Evolutionary conservation across 2,113 vertebrate species (phyloP).

Genomic region (Anser cygnoides): DNA sequence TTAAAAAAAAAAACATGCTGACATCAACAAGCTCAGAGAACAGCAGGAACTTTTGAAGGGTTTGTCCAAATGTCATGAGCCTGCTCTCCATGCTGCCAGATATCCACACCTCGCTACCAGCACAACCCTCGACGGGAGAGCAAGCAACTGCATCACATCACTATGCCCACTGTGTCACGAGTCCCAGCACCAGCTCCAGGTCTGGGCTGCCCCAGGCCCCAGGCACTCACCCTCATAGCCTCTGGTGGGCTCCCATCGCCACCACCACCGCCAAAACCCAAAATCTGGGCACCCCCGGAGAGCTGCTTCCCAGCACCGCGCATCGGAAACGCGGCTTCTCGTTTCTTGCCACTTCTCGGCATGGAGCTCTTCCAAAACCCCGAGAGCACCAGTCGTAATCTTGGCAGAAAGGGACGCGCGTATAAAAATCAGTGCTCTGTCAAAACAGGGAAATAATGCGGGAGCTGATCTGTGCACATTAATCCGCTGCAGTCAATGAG

Average conservation of each 20-base stretch:
- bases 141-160: neutral
- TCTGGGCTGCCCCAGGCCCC: rapidly evolving
- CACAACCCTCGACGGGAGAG: neutral
- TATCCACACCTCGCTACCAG: neutral
- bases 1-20: neutral
- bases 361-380: constrained; percentile 44
- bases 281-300: rapidly evolving
- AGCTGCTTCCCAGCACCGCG: neutral
- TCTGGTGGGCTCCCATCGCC: neutral
- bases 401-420: constrained; percentile 37
- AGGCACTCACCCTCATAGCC: neutral
- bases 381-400: constrained; percentile 44
- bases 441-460: constrained; percentile 73
- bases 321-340: neutral
- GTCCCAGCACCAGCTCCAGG: rapidly evolving
- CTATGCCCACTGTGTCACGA: rapidly evolving
- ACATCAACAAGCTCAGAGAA: neutral
- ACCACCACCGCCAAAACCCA: neutral
- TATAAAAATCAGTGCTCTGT: constrained; percentile 66
- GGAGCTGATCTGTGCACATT: constrained; percentile 66
- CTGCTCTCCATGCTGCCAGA: neutral
- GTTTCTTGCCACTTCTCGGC: neutral
- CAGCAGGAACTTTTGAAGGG: neutral
- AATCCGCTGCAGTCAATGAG: constrained; percentile 65
- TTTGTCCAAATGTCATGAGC: neutral